Base-by-base conservation (phyloP, 2,797 vertebrate genomes). In the Typhlichthys subterraneus region DNA sequence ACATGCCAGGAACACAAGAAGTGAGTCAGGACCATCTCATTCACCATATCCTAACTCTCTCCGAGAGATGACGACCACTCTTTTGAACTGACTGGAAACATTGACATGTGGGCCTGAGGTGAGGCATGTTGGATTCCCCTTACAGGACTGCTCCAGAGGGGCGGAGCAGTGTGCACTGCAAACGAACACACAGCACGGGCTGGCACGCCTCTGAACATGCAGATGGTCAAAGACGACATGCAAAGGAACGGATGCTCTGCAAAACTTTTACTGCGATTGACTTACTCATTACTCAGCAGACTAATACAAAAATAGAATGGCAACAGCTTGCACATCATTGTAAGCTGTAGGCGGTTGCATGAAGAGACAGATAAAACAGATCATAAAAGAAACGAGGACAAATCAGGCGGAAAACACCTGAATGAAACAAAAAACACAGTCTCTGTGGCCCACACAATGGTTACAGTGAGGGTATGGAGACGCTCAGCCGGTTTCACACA, bases 141-240 rank as follows among this genome's bases (percentile, higher is more conserved):
- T 58, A 82, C 57, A 69, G 57, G 65, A 59, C 72, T 60, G 79
- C 74, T 78, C 82, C 69, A 29, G 60, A 78, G 54, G 67, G 64
- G 54, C 57, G 71, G 80, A 86, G 82, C 83, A 72, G 67, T 61
- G 80, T 73, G 81, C 82, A 87, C 76, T 58, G 78, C 83, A 83
- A 81, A 64, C 73, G 15, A 7, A 17, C 2, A 59, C 65, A 73
- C 63, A 67, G 67, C 74, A 77, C 68, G 63, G 31, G 51, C 73
- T 64, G 17, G 46, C 65, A 60, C 72, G 62, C 69, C 0, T 70
- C 74, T 62, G 50, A 67, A 79, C 78, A 84, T 87, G 81, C 78
- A 80, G 46, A 54, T 57, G 60, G 19, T 80, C 62, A 61, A 15
- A 49, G 60, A 69, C 63, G 6, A 79, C 81, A 82, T 82, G 83